Evolutionary conservation across 2,113 vertebrate species (phyloP), one percentile per base, ranked within the genome.

Genomic region (Cinclus mexicanus): DNA sequence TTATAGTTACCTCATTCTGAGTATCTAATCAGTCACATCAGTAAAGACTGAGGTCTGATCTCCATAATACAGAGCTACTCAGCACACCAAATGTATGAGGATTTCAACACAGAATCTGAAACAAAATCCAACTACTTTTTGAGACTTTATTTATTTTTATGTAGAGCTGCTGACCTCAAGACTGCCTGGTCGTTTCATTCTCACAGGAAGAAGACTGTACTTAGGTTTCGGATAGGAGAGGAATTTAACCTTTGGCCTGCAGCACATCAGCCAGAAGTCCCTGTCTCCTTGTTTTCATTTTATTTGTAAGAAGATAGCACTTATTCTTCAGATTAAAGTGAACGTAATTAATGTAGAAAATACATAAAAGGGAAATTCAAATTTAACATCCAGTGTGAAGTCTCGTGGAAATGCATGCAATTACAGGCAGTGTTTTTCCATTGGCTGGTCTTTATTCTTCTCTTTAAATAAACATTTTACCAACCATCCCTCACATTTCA

Each of bases 121-220:
- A 96, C 67, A 76, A 93, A 94, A 95, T 74, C 91, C 83, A 94
- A 57, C 93, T 79, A 61, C 50, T 92, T 90, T 33, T 86, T 72
- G 57, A 78, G 83, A 72, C 91, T 96, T 93, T 97, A 96, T 97
- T 97, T 97, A 92, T 96, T 97, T 97, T 96, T 93, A 89, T 72
- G 91, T 59, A 69, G 89, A 87, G 74, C 81, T 87, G 55, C 83
- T 96, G 96, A 97, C 96, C 96, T 91, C 94, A 84, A 94, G 94
- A 67, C 68, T 91, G 96, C 95, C 79, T 97, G 96, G 94, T 97
- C 96, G 15, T 94, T 96, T 95, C 84, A 97, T 96, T 97, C 96
- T 97, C 96, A 97, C 96, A 97, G 96, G 95, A 96, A 96, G 96
- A 96, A 33, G 88, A 94, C 29, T 94, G 77, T 83, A 87, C 77